These are phyloP conservation scores for Delichon dasypus DNA, from an alignment of 2,797 vertebrate species.

Conservation along the genomic window DNA sequence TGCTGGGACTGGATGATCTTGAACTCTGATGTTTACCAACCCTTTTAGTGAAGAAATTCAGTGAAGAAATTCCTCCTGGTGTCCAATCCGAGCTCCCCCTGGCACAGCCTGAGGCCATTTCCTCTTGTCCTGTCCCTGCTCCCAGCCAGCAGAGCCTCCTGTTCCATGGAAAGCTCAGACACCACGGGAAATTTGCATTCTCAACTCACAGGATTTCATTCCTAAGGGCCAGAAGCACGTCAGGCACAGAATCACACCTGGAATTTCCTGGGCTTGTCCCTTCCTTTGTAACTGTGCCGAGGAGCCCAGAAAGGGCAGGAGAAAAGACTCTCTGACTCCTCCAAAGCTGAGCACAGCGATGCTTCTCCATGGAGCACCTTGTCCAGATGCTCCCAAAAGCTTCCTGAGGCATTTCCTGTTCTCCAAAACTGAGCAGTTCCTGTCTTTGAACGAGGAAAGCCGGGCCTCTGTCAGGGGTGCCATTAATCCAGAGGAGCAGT, in stretches of 20 bases:
- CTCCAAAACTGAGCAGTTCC: neutral
- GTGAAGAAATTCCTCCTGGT: neutral
- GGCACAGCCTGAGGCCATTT: neutral
- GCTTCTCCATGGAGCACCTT: neutral
- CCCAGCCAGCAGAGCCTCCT: neutral
- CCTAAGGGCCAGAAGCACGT: neutral
- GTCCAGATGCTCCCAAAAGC: neutral
- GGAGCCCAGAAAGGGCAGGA: neutral
- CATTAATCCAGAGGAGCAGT: neutral
- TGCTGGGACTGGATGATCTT: neutral
- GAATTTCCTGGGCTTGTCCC: neutral
- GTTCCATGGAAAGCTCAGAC: neutral
- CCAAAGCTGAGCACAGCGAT: neutral
- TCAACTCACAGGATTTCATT: neutral
- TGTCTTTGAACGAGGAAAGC: neutral
- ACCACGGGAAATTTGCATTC: neutral
- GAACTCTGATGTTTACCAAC: neutral
- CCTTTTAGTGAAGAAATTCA: neutral
- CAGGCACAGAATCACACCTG: neutral
- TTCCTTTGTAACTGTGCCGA: neutral
- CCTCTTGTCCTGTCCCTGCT: neutral
- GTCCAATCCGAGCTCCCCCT: neutral
- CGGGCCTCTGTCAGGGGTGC: neutral
- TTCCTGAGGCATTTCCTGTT: neutral
- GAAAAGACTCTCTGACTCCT: neutral